Percentiles rank a stretch among this genome's conserved stretches.
phyloP scores from a whole-genome alignment of 2,888 invertebrate species.

The Pachycephus smyrnensis region DNA sequence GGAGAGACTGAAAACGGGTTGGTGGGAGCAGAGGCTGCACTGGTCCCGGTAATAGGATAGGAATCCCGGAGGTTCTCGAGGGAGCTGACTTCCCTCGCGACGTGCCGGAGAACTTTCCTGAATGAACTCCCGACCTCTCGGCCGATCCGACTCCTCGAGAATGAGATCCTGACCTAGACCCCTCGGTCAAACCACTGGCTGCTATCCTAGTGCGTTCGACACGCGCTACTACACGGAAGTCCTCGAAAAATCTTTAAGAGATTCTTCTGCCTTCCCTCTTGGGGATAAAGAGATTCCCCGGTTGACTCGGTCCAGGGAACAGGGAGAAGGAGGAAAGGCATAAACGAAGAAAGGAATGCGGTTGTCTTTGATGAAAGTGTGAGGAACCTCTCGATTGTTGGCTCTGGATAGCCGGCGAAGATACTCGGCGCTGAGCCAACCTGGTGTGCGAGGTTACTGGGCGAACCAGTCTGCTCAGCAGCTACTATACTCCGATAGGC shows the following conservation, averaged over 20 bases:
- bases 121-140: constrained; percentile 5
- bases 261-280: not conserved
- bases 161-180: constrained; percentile 6
- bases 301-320: not conserved
- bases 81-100: not conserved
- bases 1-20: constrained; percentile 21
- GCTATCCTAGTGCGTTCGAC: not conserved
- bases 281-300: not conserved
- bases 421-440: constrained; percentile 34
- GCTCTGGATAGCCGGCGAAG: constrained; percentile 5
- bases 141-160: constrained; percentile 2
- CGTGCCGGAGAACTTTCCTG: not conserved
- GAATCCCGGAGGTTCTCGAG: not conserved
- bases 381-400: constrained; percentile 24
- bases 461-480: constrained; percentile 53
- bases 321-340: not conserved
- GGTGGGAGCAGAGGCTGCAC: constrained; percentile 26
- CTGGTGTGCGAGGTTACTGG: constrained; percentile 53
- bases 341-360: constrained; percentile 40
- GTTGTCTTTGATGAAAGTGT: constrained; percentile 27
- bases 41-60: not conserved
- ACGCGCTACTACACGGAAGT: not conserved
- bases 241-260: not conserved
- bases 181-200: not conserved
- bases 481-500: not conserved